phyloP scores from a whole-genome alignment of 1,140 invertebrate species.

The Pemphigus obesinymphae region DNA sequence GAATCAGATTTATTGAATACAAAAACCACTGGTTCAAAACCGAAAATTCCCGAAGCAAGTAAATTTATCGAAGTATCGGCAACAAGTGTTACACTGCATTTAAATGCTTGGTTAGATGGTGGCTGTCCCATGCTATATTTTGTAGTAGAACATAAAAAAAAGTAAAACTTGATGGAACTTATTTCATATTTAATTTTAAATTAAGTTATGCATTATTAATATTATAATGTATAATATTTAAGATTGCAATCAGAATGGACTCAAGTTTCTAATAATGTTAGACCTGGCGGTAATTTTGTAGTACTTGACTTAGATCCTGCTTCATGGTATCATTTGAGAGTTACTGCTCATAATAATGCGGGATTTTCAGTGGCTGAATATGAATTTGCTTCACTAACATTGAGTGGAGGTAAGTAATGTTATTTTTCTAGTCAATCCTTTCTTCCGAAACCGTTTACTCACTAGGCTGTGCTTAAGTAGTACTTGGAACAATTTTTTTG shows the following conservation, averaged over 20 bases:
- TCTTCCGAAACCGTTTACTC: constrained; percentile 13
- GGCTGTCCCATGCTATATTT: constrained; percentile 94
- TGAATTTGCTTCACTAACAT: constrained; percentile 89
- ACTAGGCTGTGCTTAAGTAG: background rate
- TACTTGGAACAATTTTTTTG: constrained; percentile 29
- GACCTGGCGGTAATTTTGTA: constrained; percentile 83
- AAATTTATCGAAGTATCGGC: constrained; percentile 87
- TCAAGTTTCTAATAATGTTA: constrained; percentile 87
- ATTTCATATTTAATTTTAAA: background rate
- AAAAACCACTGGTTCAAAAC: constrained; percentile 81
- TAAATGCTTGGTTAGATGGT: constrained; percentile 89
- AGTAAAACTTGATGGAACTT: constrained; percentile 56
- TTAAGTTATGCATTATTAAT: background rate
- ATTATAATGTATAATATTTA: background rate
- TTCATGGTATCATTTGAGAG: constrained; percentile 84
- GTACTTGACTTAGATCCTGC: constrained; percentile 87
- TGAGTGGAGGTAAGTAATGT: constrained; percentile 75
- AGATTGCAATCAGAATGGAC: constrained; percentile 82
- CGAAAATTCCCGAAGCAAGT: constrained; percentile 80
- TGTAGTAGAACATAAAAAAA: constrained; percentile 91
- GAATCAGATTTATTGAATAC: constrained; percentile 80
- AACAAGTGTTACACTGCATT: constrained; percentile 83
- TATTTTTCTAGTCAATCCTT: background rate
- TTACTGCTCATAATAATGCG: constrained; percentile 93
- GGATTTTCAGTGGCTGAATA: constrained; percentile 91